Conservation (phyloP, 1,140 invertebrate genomes). For the Idris sp. region DNA sequence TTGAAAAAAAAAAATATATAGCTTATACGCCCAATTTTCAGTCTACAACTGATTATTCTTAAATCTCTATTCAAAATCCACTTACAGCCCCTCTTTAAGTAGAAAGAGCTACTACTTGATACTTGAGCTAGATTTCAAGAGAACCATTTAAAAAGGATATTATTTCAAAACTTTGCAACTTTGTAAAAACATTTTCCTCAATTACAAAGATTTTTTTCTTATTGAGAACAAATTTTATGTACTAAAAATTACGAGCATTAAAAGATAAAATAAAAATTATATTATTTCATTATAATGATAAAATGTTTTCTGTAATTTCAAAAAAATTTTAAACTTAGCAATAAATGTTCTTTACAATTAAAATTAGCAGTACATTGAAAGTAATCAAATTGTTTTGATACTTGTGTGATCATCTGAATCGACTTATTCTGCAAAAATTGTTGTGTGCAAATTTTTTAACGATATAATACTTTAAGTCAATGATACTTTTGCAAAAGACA, state of each 20-base stretch:
- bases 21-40: not conserved
- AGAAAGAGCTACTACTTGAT: conserved; percentile 10
- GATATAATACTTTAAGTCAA: conserved; percentile 66
- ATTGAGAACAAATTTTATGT: no score
- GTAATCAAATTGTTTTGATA: no score
- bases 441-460: conserved; percentile 50
- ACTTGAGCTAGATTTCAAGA: conserved; percentile 19
- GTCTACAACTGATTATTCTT: conserved; percentile 7
- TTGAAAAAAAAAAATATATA: no score
- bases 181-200: not conserved
- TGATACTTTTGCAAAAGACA: conserved; percentile 72
- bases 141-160: conserved; percentile 15
- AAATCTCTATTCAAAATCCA: conserved; percentile 5
- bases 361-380: no score
- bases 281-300: no score
- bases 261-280: no score
- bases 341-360: no score
- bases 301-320: conserved; percentile 8
- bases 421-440: no score
- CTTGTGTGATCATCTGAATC: no score
- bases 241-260: no score
- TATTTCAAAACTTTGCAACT: conserved; percentile 8
- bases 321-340: no score
- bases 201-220: no score
- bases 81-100: conserved; percentile 3